These are phyloP conservation scores for Petaurus breviceps DNA, from an alignment of 2,113 vertebrate species.

Conservation along the genomic window DNA sequence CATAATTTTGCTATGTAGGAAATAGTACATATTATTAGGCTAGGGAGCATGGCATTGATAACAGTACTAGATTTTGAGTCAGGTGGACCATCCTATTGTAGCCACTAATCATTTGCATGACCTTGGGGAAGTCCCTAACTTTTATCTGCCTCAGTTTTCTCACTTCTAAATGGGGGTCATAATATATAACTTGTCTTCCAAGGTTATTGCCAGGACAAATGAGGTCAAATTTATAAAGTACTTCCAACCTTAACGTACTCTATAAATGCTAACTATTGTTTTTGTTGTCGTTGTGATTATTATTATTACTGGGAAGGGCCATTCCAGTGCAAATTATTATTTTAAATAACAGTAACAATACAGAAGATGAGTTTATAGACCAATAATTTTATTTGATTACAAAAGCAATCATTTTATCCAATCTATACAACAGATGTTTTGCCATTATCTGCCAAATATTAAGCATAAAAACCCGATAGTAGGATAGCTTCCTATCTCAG, in stretches of 20 bases:
- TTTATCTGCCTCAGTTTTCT: neutral
- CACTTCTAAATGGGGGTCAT: neutral
- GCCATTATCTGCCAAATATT: neutral
- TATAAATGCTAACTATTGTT: neutral
- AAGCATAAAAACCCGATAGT: neutral
- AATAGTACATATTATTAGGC: neutral
- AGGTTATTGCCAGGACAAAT: neutral
- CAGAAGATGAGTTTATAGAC: neutral
- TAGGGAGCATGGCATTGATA: neutral
- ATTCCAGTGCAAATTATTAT: neutral
- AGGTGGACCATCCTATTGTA: neutral
- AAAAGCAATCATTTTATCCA: neutral
- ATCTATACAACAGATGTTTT: neutral
- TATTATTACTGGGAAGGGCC: neutral
- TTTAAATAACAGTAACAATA: neutral
- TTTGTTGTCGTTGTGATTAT: neutral
- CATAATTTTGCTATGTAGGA: neutral
- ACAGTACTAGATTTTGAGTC: neutral
- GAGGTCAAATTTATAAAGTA: neutral
- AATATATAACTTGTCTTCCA: neutral
- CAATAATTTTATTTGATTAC: neutral
- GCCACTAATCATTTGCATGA: neutral
- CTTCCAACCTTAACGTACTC: neutral
- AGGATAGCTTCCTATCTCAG: neutral
- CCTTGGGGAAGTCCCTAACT: neutral